phyloP scores from a whole-genome alignment of 2,113 vertebrate genomes.

The Sinocyclocheilus rhinocerous region DNA sequence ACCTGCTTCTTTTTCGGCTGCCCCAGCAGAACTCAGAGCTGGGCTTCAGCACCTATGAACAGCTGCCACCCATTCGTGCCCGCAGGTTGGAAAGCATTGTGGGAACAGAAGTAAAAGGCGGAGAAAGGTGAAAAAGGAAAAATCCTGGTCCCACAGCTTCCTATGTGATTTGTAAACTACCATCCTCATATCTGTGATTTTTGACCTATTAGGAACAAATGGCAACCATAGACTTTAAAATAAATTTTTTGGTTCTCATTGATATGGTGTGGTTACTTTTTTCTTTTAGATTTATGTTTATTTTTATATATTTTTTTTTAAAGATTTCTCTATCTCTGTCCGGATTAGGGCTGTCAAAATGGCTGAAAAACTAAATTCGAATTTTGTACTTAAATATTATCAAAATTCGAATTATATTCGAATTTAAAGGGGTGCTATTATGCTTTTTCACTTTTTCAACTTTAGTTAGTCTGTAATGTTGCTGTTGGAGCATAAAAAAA shows the following conservation, averaged over 20 bases:
- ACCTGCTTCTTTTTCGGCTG: slow-evolving; percentile 87
- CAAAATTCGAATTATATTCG: no score
- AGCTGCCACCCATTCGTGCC: slow-evolving; percentile 82
- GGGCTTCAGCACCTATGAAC: slow-evolving; percentile 85
- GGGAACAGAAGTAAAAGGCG: slow-evolving; percentile 41
- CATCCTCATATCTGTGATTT: neutral
- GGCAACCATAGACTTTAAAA: neutral
- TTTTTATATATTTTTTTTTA: no score
- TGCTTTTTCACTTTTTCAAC: no score
- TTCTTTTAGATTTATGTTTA: no score
- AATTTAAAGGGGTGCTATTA: no score
- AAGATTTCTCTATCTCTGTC: no score
- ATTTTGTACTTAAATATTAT: no score
- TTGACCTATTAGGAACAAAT: neutral
- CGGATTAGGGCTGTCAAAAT: no score
- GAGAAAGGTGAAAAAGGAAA: slow-evolving; percentile 48
- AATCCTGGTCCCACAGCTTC: neutral
- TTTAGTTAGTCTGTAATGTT: no score
- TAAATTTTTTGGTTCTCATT: neutral
- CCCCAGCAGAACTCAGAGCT: slow-evolving; percentile 75
- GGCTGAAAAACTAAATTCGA: no score
- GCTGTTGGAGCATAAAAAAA: no score
- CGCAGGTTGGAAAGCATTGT: slow-evolving; percentile 77
- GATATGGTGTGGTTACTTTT: neutral
- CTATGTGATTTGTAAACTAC: neutral